Conservation (phyloP, 35 echinoderm and acorn worm genomes). For the Patiria miniata region DNA sequence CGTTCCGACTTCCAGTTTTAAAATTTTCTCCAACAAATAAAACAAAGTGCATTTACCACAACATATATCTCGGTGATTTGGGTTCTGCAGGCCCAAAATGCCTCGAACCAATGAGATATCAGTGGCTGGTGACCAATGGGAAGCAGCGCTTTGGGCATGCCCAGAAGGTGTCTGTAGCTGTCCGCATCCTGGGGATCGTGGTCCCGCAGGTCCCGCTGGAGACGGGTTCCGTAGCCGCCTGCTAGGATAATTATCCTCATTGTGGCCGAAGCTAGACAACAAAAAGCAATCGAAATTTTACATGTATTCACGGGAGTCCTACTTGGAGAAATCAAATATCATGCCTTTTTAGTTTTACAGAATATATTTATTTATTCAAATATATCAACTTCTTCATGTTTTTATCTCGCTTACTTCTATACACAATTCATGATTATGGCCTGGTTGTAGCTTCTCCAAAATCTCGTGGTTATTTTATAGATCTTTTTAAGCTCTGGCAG, state of each 20-base stretch:
- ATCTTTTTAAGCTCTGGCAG: too few species aligned
- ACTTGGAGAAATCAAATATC: too few species aligned
- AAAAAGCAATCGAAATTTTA: too few species aligned
- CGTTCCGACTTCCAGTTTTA: too few species aligned
- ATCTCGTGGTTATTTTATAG: too few species aligned
- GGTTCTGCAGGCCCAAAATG: background rate
- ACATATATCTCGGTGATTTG: constrained; percentile 47
- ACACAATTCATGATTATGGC: too few species aligned
- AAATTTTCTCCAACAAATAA: background rate
- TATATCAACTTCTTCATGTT: too few species aligned
- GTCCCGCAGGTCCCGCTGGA: constrained; percentile 56
- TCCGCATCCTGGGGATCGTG: constrained; percentile 39
- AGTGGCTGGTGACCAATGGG: constrained; percentile 70
- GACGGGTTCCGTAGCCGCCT: constrained; percentile 84
- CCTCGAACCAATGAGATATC: constrained; percentile 74
- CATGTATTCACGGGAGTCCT: too few species aligned
- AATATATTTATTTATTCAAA: too few species aligned
- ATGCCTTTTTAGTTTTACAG: too few species aligned
- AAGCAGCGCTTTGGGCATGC: constrained; percentile 79
- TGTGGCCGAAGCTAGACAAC: background rate
- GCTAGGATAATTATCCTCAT: constrained; percentile 88
- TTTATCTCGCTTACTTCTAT: too few species aligned
- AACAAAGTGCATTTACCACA: constrained; percentile 45
- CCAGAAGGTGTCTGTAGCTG: constrained; percentile 53
- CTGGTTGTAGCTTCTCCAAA: too few species aligned